Conservation (phyloP, 2,113 vertebrate species). For the human region DNA sequence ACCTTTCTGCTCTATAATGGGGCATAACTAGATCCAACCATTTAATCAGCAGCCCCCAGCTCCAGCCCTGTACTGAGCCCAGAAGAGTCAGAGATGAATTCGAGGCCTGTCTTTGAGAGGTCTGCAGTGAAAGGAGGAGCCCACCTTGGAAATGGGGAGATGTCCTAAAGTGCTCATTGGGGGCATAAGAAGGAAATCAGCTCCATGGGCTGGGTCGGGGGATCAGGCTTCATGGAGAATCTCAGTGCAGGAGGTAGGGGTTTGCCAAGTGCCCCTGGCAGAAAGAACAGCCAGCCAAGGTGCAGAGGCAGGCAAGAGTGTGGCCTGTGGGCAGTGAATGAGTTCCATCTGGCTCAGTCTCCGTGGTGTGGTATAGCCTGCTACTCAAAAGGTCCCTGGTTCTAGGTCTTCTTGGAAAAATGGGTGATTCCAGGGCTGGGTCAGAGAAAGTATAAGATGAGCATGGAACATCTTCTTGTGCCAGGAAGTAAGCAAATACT, state of each 20-base stretch:
- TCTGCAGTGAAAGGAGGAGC: background rate
- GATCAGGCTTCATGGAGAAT: background rate
- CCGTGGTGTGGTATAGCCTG: background rate
- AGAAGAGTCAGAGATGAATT: background rate
- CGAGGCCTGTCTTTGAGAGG: background rate
- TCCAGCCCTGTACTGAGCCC: background rate
- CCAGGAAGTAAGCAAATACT: background rate
- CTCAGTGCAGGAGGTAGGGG: background rate
- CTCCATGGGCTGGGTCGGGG: background rate
- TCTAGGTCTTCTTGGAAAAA: conserved; percentile 7
- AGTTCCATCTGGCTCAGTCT: background rate
- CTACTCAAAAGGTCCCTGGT: background rate
- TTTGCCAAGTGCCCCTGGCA: background rate
- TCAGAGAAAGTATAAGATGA: background rate
- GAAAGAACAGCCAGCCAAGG: background rate
- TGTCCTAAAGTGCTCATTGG: background rate
- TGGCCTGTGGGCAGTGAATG: background rate
- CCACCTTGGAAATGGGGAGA: background rate
- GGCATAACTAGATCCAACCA: background rate
- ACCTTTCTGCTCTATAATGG: background rate
- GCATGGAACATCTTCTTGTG: background rate
- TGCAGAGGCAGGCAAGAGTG: background rate
- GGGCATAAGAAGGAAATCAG: background rate
- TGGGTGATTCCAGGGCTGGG: background rate
- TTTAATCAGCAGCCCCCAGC: background rate